phyloP scores from a whole-genome alignment of 1,140 invertebrate genomes.

The Brachionus calyciflorus region DNA sequence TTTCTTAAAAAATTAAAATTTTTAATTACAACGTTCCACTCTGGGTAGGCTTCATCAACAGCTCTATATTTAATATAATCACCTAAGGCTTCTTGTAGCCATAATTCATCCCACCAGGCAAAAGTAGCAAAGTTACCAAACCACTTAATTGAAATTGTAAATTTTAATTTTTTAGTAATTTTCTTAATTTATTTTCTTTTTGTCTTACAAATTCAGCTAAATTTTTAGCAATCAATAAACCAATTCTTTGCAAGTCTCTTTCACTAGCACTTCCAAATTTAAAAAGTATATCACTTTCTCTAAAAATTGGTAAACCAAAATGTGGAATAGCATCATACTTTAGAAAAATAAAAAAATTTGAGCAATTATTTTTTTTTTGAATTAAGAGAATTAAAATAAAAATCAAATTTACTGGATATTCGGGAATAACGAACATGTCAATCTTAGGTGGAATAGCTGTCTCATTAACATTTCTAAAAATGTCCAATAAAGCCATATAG shows the following conservation, averaged over 20 bases:
- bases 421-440: constrained; percentile 33
- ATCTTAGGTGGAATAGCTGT: not conserved
- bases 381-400: not conserved
- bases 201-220: constrained; percentile 42
- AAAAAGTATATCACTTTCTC: constrained; percentile 1
- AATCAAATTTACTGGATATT: constrained; percentile 15
- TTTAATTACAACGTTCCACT: constrained; percentile 43
- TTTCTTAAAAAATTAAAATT: too few species aligned
- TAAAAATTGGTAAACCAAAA: constrained; percentile 22
- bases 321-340: constrained; percentile 26
- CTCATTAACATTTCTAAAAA: constrained; percentile 6
- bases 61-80: constrained; percentile 43
- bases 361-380: not conserved
- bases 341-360: not conserved
- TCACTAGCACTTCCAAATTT: constrained; percentile 18
- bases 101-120: constrained; percentile 39
- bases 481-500: not conserved
- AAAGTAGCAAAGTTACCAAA: constrained; percentile 27
- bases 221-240: constrained; percentile 42
- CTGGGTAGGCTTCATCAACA: constrained; percentile 31
- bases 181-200: not conserved
- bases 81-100: constrained; percentile 45
- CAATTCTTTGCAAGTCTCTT: constrained; percentile 25
- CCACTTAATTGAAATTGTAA: constrained; percentile 17
- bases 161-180: not conserved